These are phyloP conservation scores for Rhabdomys dilectus DNA, from an alignment of 2,113 vertebrate species.

Conservation along the genomic window DNA sequence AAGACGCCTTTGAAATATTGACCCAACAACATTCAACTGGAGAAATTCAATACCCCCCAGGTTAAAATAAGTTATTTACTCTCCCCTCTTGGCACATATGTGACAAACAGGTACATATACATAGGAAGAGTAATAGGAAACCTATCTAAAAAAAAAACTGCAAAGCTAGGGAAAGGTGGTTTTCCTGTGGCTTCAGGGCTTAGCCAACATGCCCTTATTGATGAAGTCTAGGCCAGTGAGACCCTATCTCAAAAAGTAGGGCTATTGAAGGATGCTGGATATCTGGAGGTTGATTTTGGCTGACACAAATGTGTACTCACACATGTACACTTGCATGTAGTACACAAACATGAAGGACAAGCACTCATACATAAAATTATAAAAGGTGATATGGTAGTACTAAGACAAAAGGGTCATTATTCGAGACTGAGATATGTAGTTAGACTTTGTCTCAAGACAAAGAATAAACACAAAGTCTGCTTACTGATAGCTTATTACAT, in stretches of 20 bases:
- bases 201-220: background rate
- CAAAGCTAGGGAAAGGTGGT: background rate
- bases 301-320: background rate
- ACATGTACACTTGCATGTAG: too few relatives aligned
- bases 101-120: background rate
- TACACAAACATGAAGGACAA: background rate
- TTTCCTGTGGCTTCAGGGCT: background rate
- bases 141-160: background rate
- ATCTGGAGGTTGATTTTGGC: background rate
- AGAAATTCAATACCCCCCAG: conserved; percentile 86
- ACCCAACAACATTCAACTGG: conserved; percentile 92
- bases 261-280: background rate
- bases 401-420: background rate
- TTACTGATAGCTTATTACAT: background rate
- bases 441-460: background rate
- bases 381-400: background rate
- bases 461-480: background rate
- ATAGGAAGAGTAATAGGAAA: background rate
- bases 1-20: conserved; percentile 96
- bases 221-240: background rate
- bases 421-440: background rate
- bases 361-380: background rate
- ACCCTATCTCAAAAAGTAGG: background rate
- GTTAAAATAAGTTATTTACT: conserved; percentile 77
- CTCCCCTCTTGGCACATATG: background rate